phyloP scores from a whole-genome alignment of 2,888 invertebrate genomes.

The Agrochola lota region DNA sequence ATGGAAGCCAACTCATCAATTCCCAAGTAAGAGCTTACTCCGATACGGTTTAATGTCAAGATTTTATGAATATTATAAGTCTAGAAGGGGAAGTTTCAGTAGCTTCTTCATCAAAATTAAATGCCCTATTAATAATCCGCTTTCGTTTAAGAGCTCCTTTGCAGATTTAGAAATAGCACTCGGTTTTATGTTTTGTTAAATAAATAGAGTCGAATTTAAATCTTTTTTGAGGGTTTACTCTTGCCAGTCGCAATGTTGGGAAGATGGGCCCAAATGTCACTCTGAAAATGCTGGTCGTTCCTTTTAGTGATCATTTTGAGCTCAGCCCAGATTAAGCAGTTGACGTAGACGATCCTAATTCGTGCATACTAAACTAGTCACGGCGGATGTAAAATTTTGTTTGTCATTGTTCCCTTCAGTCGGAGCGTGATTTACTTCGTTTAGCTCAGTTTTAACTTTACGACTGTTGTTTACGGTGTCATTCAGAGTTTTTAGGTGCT shows the following conservation, averaged over 20 bases:
- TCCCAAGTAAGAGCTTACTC: constrained; percentile 1
- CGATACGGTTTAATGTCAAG: constrained; percentile 13
- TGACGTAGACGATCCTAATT: constrained; percentile 26
- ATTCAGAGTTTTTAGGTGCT: constrained; percentile 55
- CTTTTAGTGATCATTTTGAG: constrained; percentile 9
- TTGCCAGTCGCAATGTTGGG: background rate
- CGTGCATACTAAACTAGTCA: constrained; percentile 23
- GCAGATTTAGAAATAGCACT: constrained; percentile 12
- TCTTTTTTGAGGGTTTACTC: background rate
- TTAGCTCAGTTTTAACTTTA: constrained; percentile 57
- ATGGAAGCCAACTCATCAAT: background rate
- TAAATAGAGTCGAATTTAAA: background rate
- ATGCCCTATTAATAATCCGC: constrained; percentile 6
- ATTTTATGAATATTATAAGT: constrained; percentile 24
- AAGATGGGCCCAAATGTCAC: background rate
- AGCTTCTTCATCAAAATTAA: constrained; percentile 33
- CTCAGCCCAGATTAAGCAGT: constrained; percentile 20
- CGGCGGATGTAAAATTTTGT: constrained; percentile 11
- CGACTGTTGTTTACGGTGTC: constrained; percentile 47
- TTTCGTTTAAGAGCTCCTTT: constrained; percentile 10
- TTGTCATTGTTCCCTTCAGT: constrained; percentile 36
- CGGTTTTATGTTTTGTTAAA: constrained; percentile 14
- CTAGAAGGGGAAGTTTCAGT: background rate
- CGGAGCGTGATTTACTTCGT: constrained; percentile 58
- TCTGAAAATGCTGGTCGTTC: background rate